These are phyloP conservation scores for Paedocypris sp. DNA, from an alignment of 2,113 vertebrate species.

Conservation along the genomic window DNA sequence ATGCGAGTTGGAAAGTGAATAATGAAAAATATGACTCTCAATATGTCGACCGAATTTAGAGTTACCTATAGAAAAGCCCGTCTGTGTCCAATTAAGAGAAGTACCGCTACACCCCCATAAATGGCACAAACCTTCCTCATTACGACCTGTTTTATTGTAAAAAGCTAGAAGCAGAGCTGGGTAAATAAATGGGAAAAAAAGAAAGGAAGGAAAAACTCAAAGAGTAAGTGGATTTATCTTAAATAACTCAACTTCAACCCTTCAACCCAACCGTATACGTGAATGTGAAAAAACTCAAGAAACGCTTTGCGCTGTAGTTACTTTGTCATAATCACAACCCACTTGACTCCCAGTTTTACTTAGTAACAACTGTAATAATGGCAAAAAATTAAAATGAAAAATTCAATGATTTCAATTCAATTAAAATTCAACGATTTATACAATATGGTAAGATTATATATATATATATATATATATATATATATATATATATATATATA, in stretches of 20 bases:
- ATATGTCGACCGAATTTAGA: slow-evolving; percentile 14
- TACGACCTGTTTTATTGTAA: slow-evolving; percentile 51
- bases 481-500: no score
- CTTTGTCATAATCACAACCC: no score
- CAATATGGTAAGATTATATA: no score
- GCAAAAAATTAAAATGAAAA: no score
- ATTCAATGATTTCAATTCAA: no score
- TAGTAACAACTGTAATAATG: no score
- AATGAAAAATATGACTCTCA: slow-evolving; percentile 24
- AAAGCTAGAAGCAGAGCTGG: slow-evolving; percentile 40
- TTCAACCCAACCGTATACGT: no score
- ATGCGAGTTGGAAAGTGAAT: slow-evolving; percentile 1
- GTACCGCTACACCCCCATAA: slow-evolving; percentile 45
- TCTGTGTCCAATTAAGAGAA: slow-evolving; percentile 55
- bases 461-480: no score
- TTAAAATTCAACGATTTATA: no score
- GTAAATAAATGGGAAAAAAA: slow-evolving; percentile 29
- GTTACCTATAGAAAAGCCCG: slow-evolving; percentile 47
- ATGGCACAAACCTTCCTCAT: slow-evolving; percentile 46
- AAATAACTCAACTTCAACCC: no score
- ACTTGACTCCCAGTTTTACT: no score
- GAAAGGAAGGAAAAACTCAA: background rate
- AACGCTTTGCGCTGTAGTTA: background rate
- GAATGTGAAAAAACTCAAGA: background rate
- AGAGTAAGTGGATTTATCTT: slow-evolving; percentile 2